A percentile compares a stretch with the other conserved stretches of the same genome.
phyloP scores from a whole-genome alignment of 2,888 invertebrate genomes.

The Hedya salicella region DNA sequence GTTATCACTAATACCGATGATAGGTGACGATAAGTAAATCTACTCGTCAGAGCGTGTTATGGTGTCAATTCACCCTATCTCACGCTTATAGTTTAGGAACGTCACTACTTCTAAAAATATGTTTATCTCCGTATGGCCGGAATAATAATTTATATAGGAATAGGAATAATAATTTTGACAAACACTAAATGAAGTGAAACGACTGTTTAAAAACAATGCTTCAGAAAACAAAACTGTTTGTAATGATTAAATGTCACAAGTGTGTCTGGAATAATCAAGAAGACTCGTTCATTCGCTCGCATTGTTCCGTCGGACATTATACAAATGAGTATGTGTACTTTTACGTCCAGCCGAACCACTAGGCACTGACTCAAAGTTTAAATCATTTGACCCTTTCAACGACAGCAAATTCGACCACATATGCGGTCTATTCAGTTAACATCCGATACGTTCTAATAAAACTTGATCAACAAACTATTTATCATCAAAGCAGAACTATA shows the following conservation, averaged over 20 bases:
- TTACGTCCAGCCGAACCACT: neutral
- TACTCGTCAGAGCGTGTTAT: constrained; percentile 44
- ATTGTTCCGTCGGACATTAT: constrained; percentile 41
- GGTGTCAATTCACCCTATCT: constrained; percentile 39
- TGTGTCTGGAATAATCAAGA: constrained; percentile 52
- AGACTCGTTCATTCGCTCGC: constrained; percentile 28
- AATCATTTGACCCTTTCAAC: constrained; percentile 41
- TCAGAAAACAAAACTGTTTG: neutral
- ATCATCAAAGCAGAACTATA: constrained; percentile 52
- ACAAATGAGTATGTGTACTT: constrained; percentile 24
- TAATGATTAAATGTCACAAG: constrained; percentile 43
- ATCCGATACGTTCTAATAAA: constrained; percentile 36
- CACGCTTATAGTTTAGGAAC: neutral
- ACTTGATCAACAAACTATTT: constrained; percentile 58
- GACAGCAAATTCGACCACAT: constrained; percentile 36
- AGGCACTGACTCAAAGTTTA: constrained; percentile 37
- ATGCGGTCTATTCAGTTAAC: constrained; percentile 16
- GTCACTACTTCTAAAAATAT: constrained; percentile 7
- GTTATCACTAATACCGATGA: constrained; percentile 68
- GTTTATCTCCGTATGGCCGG: neutral
- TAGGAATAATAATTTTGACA: neutral
- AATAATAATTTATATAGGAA: neutral
- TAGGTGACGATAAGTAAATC: constrained; percentile 60
- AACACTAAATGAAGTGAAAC: neutral
- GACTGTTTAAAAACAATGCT: neutral